Percentiles rank a stretch among this genome's conserved stretches.
phyloP scores from a whole-genome alignment of 2,888 invertebrate genomes.

The Matsumyia berberina region DNA sequence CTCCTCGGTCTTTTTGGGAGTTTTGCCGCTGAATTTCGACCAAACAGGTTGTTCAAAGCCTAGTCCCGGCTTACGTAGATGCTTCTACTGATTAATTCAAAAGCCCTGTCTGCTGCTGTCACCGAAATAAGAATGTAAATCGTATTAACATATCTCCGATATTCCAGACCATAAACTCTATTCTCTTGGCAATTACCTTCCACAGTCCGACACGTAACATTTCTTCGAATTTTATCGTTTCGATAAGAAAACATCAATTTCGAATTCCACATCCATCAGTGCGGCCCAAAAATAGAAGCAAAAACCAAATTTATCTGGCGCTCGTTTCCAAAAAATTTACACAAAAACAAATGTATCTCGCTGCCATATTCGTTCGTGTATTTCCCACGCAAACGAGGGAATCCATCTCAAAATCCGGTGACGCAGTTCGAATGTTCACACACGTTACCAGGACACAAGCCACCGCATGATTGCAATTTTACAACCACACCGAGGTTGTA shows the following conservation, averaged over 20 bases:
- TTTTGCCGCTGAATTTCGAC: no score
- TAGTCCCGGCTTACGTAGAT: no score
- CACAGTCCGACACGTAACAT: constrained; percentile 5
- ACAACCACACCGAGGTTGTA: neutral
- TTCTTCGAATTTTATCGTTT: constrained; percentile 32
- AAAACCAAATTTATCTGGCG: constrained; percentile 11
- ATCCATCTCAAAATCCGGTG: constrained; percentile 1
- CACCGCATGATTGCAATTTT: constrained; percentile 14
- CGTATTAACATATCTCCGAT: neutral
- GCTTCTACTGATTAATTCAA: no score
- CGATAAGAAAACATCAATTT: constrained; percentile 46
- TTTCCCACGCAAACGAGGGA: constrained; percentile 31
- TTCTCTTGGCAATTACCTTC: constrained; percentile 22
- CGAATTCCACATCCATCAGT: constrained; percentile 51
- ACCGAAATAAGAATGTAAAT: neutral
- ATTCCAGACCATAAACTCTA: constrained; percentile 19
- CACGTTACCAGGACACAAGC: constrained; percentile 1
- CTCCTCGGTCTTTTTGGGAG: no score
- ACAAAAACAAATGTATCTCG: constrained; percentile 8
- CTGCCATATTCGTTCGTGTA: neutral
- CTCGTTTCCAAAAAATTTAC: constrained; percentile 14
- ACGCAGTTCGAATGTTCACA: neutral
- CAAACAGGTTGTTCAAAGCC: no score
- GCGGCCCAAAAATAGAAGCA: neutral
- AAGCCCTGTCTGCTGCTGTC: neutral